Evolutionary conservation across 2,888 invertebrate species (phyloP).

Genomic region (Drosophila eohydei): DNA sequence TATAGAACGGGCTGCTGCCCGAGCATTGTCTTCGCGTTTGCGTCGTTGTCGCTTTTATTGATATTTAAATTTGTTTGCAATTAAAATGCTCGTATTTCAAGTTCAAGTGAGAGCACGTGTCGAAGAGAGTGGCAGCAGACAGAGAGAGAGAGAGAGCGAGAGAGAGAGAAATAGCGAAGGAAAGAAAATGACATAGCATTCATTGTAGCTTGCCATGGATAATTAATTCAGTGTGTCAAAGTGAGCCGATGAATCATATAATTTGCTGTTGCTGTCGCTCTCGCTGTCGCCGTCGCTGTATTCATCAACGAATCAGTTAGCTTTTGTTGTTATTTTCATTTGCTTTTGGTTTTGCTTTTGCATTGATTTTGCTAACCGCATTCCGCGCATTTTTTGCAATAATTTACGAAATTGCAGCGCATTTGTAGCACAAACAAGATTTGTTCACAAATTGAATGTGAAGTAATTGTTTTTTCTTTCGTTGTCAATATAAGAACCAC

Average conservation of each 20-base stretch:
- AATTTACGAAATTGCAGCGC: conserved; percentile 57
- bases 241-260: conserved; percentile 64
- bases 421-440: conserved; percentile 46
- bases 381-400: conserved; percentile 70
- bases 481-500: conserved; percentile 1
- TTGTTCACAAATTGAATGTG: conserved; percentile 3
- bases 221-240: conserved; percentile 72
- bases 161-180: conserved; percentile 8
- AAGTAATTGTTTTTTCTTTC: conserved; percentile 2
- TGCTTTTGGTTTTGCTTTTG: background rate
- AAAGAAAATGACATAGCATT: conserved; percentile 10
- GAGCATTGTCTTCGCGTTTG: conserved; percentile 11
- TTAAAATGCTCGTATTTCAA: conserved; percentile 60
- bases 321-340: conserved; percentile 6
- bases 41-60: conserved; percentile 47
- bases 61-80: conserved; percentile 63
- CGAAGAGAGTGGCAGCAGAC: background rate
- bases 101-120: conserved; percentile 70
- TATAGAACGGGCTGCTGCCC: conserved; percentile 19
- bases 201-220: conserved; percentile 21
- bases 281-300: conserved; percentile 25
- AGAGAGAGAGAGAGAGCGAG: background rate
- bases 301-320: conserved; percentile 26
- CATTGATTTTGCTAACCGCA: conserved; percentile 55
- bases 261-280: conserved; percentile 34